Evolutionary conservation across 2,113 vertebrate species (phyloP), one percentile per base, ranked within the genome.

Genomic region (Rhodinocichla rosea): DNA sequence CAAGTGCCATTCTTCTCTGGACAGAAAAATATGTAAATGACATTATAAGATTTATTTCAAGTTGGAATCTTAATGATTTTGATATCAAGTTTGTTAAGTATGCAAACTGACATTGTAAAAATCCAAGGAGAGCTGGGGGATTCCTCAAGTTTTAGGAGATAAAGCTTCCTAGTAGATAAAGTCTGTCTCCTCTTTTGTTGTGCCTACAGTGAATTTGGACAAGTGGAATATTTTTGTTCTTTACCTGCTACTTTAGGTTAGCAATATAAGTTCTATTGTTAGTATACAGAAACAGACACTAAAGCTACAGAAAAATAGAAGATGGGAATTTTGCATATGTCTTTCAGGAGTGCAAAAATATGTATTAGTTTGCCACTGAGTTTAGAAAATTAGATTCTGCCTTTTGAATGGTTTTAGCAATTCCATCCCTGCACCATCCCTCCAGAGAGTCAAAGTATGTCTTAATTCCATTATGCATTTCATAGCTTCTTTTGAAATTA

Each of bases 321-420:
- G 20, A 47, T 23, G 11, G 18, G 2, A 69, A 62, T 76, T 76
- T 63, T 42, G 11, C 49, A 37, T 35, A 69, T 69, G n/a, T 63
- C 55, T 75, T n/a, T 83, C 35, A 67, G 19, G 23, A 78, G 21
- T 70, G 22, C 20, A 67, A 81, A 94, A 74, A 44, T 35, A 64
- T 10, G 14, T 81, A 63, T 70, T 67, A 45, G 30, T 62, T 94
- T 88, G 23, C 69, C 55, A 88, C 44, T 33, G 26, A 77, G 40
- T 73, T 86, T 73, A 73, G 79, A 90, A 91, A 96, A 96, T 83
- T 77, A 74, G 28, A 93, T 85, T 94, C 50, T 88, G 28, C 40
- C 68, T 87, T 90, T 28, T 79, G 57, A 94, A 73, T 56, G 27
- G 56, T 0, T 8, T 76, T 82, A 93, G 63, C 57, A 79, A 87